Percentiles rank a stretch among this genome's conserved stretches.
phyloP scores from a whole-genome alignment of 2,888 invertebrate genomes.

The Phaonia tiefii region DNA sequence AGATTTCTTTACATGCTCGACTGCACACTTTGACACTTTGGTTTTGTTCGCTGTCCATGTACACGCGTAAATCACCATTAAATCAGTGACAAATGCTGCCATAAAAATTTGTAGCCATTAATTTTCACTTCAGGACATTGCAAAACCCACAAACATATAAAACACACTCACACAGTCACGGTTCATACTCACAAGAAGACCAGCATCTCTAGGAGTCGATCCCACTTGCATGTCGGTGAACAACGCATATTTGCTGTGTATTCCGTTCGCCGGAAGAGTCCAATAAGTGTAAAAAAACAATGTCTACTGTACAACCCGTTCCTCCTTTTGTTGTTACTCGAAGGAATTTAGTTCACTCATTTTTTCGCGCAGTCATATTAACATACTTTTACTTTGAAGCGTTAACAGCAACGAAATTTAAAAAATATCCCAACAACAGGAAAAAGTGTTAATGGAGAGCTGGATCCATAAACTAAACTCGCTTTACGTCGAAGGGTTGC shows the following conservation, averaged over 20 bases:
- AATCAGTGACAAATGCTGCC: slow-evolving; percentile 68
- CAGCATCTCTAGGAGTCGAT: neutral
- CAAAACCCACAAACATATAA: slow-evolving; percentile 52
- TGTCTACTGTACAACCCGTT: slow-evolving; percentile 23
- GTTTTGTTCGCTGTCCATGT: slow-evolving; percentile 35
- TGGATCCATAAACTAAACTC: slow-evolving; percentile 51
- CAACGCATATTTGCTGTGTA: slow-evolving; percentile 22
- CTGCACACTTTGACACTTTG: slow-evolving; percentile 45
- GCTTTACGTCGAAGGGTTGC: slow-evolving; percentile 3
- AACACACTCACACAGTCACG: neutral
- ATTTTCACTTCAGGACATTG: slow-evolving; percentile 66
- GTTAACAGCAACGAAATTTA: slow-evolving; percentile 13
- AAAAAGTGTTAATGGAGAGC: slow-evolving; percentile 39
- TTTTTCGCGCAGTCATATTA: slow-evolving; percentile 45
- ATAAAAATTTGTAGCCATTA: slow-evolving; percentile 68
- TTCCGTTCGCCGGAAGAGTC: neutral
- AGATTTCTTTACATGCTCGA: neutral
- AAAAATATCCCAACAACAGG: neutral
- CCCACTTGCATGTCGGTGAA: neutral
- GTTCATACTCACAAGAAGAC: neutral
- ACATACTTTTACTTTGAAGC: slow-evolving; percentile 35
- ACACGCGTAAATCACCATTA: slow-evolving; percentile 64
- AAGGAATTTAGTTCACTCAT: slow-evolving; percentile 48
- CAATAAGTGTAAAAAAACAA: slow-evolving; percentile 7
- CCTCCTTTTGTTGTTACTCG: slow-evolving; percentile 40